Evolutionary conservation across 2,113 vertebrate genomes (phyloP).

Genomic region (Triplophysa tibetana): DNA sequence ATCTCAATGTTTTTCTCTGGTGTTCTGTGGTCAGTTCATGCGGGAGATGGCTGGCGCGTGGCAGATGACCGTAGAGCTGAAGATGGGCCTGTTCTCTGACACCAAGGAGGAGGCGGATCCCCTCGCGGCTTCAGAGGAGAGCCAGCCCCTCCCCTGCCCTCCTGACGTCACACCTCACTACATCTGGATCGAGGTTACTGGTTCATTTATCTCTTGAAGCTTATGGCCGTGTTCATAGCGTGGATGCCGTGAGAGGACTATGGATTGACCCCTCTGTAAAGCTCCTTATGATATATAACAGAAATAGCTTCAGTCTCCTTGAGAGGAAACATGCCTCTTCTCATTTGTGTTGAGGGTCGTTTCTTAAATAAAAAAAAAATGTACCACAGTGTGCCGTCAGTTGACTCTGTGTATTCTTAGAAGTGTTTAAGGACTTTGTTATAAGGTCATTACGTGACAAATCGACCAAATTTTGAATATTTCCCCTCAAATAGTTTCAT

Average conservation of each 20-base stretch:
- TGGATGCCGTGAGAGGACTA: not conserved
- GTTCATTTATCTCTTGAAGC: not conserved
- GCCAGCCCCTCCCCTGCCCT: conserved; percentile 89
- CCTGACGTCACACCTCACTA: conserved; percentile 93
- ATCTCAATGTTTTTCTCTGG: not conserved
- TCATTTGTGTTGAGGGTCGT: not conserved
- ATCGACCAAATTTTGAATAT: too few relatives aligned
- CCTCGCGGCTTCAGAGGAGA: conserved; percentile 92
- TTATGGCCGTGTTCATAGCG: not conserved
- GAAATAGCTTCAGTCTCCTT: conserved; percentile 17
- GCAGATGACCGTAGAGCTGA: conserved; percentile 98
- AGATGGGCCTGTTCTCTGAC: conserved; percentile 90
- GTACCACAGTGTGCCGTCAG: too few relatives aligned
- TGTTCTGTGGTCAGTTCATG: conserved; percentile 83
- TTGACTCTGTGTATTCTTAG: too few relatives aligned
- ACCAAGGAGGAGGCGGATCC: conserved; percentile 93
- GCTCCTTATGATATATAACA: conserved; percentile 23
- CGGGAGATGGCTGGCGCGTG: conserved; percentile 97
- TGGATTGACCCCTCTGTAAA: conserved; percentile 10
- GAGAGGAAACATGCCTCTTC: not conserved
- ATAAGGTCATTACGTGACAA: too few relatives aligned
- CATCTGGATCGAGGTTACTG: conserved; percentile 92
- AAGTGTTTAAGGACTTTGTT: too few relatives aligned
- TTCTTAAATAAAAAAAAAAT: too few relatives aligned
- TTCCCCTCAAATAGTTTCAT: too few relatives aligned